Base-by-base conservation (phyloP, 2,888 invertebrate genomes). In the Therioaphis trifolii region DNA sequence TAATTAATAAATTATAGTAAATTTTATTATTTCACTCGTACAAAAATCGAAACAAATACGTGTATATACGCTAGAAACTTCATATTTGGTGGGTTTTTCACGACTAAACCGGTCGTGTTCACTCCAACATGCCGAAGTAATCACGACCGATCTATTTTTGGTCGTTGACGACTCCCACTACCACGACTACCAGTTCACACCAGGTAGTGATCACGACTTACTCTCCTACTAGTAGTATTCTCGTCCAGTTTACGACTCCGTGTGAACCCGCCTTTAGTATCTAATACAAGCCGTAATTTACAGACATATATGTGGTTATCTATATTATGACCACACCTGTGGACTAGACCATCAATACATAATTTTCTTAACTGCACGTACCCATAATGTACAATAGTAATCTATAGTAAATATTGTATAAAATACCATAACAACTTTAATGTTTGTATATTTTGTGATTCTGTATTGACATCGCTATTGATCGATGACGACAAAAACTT, bases 71-170 rank as follows among this genome's bases (percentile, higher is more conserved):
- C 63, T 14, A 75, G 24, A 40, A 55, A 75, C 35, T 74, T 35
- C 35, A 75, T 40, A 9, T 24, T 35, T 40, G 24, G 58, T 55
- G 15, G 40, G 40, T 21, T n/a, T 75, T 75, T 74, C 55, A 74
- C 40, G 74, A 40, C 74, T 74, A 55, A 55, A 55, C 55, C 55
- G 55, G 74, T 58, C 74, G 74, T 74, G 74, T 58, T 74, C 74
- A 55, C 72, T 74, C 55, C 52, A 74, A 27, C 58, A 68, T 68
- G 66, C n/a, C 40, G 40, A 40, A 68, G 66, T 68, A 35, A 29
- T 27, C 29, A 63, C 27, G 27, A 27, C 14, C 63, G 63, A 27
- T 63, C 29, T 27, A 27, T 63, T 63, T 63, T 27, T 63, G 63
- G 63, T 63, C 27, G 63, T 63, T 58, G 63, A 24, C 63, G 63